Conservation (phyloP, 2,888 invertebrate genomes). For the Argyra leucocephala region DNA sequence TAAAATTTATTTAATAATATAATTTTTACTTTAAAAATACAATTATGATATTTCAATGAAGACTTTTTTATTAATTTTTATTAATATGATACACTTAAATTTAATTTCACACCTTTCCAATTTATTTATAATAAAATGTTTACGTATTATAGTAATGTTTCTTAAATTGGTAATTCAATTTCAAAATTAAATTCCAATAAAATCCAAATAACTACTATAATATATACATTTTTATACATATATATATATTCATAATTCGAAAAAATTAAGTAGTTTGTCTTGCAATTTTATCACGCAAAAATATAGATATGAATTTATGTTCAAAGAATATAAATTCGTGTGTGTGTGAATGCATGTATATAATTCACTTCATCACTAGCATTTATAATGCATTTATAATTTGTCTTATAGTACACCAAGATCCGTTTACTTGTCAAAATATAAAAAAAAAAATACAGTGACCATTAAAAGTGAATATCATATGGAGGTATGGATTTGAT, state of each 20-base stretch:
- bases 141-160: too few species aligned
- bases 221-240: too few species aligned
- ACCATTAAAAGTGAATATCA: too few species aligned
- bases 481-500: too few species aligned
- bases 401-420: background rate
- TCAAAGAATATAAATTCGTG: too few species aligned
- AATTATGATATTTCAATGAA: too few species aligned
- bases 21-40: too few species aligned
- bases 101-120: background rate
- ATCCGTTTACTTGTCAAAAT: background rate
- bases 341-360: background rate
- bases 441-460: background rate
- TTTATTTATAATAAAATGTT: background rate
- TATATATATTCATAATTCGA: background rate
- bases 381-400: background rate
- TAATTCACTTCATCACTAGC: background rate
- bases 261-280: background rate
- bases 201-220: too few species aligned
- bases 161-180: background rate
- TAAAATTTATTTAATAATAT: too few species aligned
- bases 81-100: too few species aligned
- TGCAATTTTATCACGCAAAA: constrained; percentile 2
- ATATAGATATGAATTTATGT: too few species aligned
- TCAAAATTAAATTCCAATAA: background rate
- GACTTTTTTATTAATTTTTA: too few species aligned